Evolutionary conservation across 2,888 invertebrate species (phyloP).

Genomic region (Syrista parreyssii): DNA sequence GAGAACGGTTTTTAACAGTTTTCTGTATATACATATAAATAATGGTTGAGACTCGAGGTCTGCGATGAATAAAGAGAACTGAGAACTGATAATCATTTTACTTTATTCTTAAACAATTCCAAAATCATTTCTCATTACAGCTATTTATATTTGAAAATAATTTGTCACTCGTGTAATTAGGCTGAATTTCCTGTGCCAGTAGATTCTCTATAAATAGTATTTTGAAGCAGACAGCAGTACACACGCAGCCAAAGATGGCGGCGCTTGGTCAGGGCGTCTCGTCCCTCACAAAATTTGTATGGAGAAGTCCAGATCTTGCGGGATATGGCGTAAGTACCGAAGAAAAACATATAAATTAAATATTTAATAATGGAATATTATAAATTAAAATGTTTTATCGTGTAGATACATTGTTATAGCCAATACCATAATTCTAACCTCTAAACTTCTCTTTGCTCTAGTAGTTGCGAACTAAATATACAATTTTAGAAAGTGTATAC

Average conservation of each 20-base stretch:
- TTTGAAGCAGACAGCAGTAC: neutral
- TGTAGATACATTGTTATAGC: neutral
- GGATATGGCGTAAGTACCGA: conserved; percentile 37
- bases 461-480: neutral
- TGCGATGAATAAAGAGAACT: conserved; percentile 55
- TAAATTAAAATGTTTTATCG: neutral
- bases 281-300: conserved; percentile 33
- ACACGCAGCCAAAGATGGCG: conserved; percentile 30
- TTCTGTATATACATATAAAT: conserved; percentile 59
- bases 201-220: neutral
- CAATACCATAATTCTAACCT: neutral
- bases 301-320: conserved; percentile 19
- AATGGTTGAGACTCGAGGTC: conserved; percentile 42
- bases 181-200: neutral
- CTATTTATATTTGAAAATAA: neutral
- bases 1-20: conserved; percentile 41
- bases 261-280: conserved; percentile 25
- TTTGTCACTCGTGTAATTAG: neutral
- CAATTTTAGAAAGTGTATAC: neutral
- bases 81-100: conserved; percentile 25
- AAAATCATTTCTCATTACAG: neutral
- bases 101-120: neutral
- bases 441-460: neutral
- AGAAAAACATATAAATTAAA: neutral
- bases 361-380: neutral